These are phyloP conservation scores for Synergus umbraculus DNA, from an alignment of 2,888 invertebrate genomes.

Conservation along the genomic window DNA sequence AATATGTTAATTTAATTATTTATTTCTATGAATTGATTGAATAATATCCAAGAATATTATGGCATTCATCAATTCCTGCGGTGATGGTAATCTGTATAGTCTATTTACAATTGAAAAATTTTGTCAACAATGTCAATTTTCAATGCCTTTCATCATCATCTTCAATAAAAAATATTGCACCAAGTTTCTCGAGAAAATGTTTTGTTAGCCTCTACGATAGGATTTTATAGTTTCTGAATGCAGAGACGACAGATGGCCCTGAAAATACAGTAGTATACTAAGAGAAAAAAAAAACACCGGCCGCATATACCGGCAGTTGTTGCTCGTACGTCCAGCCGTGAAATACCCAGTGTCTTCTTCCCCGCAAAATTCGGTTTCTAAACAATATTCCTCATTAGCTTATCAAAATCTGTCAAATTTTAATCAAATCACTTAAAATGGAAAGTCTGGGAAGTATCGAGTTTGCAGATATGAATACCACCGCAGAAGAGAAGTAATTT, in stretches of 20 bases:
- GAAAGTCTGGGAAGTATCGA: conserved; percentile 27
- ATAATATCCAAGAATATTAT: neutral
- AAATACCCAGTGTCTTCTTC: neutral
- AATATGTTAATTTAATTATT: neutral
- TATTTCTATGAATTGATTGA: neutral
- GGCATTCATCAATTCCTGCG: neutral
- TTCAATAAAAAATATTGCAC: too few species aligned
- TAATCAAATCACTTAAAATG: neutral
- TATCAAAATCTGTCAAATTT: neutral
- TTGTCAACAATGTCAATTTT: too few species aligned
- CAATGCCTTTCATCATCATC: too few species aligned
- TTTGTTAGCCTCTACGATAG: too few species aligned
- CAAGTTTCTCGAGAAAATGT: too few species aligned
- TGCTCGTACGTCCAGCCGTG: neutral
- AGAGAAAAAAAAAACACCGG: neutral
- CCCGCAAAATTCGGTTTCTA: neutral
- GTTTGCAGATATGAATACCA: neutral
- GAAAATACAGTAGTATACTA: conserved; percentile 11
- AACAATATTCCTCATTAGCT: neutral
- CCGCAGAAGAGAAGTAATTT: conserved; percentile 1
- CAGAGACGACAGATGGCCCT: neutral
- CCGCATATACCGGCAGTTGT: conserved; percentile 4
- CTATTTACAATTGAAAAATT: too few species aligned
- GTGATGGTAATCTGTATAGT: neutral
- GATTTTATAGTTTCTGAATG: too few species aligned